These are phyloP conservation scores for Sitta europaea DNA, from an alignment of 2,113 vertebrate species.

Conservation along the genomic window DNA sequence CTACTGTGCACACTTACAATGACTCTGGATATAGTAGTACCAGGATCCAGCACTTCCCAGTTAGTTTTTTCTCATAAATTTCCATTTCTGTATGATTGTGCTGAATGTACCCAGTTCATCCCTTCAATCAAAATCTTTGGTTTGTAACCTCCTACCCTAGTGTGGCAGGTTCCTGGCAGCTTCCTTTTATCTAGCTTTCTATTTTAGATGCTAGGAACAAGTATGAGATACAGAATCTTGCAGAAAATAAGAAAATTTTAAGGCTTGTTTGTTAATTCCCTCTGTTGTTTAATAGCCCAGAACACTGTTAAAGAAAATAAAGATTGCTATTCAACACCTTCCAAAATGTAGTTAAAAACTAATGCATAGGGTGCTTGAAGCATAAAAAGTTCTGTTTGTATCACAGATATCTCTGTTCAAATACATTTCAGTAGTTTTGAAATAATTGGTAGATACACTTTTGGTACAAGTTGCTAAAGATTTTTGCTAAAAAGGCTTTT, in stretches of 20 bases:
- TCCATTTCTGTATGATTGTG: not conserved
- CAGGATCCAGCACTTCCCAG: not conserved
- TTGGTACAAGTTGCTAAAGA: not conserved
- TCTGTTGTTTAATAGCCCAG: not conserved
- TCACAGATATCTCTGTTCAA: not conserved
- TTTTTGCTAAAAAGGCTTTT: not conserved
- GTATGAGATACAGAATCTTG: not conserved
- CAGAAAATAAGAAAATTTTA: not conserved
- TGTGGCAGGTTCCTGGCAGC: not conserved
- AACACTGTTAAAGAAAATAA: not conserved
- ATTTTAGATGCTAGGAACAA: not conserved
- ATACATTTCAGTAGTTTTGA: not conserved
- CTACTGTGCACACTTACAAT: fast-evolving
- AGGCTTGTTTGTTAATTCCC: not conserved
- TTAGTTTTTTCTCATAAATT: not conserved
- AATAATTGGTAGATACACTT: not conserved
- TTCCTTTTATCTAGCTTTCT: not conserved
- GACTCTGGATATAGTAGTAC: not conserved
- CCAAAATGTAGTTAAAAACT: not conserved
- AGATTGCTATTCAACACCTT: not conserved
- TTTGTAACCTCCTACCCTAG: not conserved
- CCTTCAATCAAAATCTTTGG: not conserved
- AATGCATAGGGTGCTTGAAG: not conserved
- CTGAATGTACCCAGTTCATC: fast-evolving
- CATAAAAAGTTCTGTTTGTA: not conserved